Percentiles rank a stretch among this genome's conserved stretches.
Evolutionary conservation across 2,888 invertebrate genomes (phyloP).

Genomic region (Monopis laevigella): DNA sequence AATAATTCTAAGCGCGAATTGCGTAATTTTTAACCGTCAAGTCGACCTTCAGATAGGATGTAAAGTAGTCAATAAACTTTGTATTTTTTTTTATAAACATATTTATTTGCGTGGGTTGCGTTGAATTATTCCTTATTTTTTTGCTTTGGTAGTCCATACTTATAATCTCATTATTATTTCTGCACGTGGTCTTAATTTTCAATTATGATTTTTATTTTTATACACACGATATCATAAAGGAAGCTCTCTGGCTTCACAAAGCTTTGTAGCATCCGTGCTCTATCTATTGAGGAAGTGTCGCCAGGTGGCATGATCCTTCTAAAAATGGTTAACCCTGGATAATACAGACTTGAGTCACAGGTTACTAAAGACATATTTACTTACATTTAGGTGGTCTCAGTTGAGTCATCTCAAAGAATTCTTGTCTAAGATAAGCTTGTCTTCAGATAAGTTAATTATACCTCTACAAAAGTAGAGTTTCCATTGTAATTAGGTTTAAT

Average conservation of each 20-base stretch:
- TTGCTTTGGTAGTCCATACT: no score
- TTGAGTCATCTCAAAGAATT: conserved; percentile 3
- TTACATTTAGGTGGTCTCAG: conserved; percentile 11
- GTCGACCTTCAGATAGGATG: conserved; percentile 3
- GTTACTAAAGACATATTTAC: no score
- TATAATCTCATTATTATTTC: no score
- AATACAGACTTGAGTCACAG: conserved; percentile 24
- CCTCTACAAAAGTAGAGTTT: no score
- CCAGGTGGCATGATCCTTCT: conserved; percentile 26
- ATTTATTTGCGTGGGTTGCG: conserved; percentile 8
- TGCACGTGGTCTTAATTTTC: no score
- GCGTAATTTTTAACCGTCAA: conserved; percentile 2
- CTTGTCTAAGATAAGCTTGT: conserved; percentile 4
- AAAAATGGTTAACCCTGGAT: conserved; percentile 43
- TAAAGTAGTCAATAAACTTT: conserved; percentile 9
- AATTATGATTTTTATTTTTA: no score
- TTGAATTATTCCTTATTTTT: no score
- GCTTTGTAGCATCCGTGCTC: conserved; percentile 30
- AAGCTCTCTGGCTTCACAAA: conserved; percentile 42
- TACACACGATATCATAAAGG: no score
- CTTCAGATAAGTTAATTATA: conserved; percentile 6
- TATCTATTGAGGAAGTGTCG: conserved; percentile 55
- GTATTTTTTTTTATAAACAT: conserved; percentile 3
- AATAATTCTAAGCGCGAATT: no score
- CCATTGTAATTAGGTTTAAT: no score